Percentiles rank a stretch among this genome's conserved stretches.
Conservation (phyloP, 2,113 vertebrate species). For the Bufo gargarizans region DNA sequence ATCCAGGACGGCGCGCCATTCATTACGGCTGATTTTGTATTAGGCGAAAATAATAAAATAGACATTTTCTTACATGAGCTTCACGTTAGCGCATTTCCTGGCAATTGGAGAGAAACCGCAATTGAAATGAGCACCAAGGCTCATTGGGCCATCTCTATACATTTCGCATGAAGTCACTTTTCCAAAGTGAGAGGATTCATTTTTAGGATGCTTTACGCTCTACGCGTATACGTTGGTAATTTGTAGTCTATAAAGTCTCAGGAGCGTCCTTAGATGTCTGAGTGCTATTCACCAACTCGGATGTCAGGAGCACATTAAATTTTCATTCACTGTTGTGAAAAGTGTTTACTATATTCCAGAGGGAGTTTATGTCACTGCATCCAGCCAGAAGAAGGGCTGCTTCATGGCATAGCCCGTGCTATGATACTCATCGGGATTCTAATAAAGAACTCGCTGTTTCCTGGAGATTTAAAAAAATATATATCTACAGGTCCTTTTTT, state of each 20-base stretch:
- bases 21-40: background rate
- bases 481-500: too few relatives aligned
- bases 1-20: background rate
- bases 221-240: background rate
- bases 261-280: conserved; percentile 31
- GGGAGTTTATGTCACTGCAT: conserved; percentile 31
- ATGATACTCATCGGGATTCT: background rate
- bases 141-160: background rate
- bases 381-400: conserved; percentile 19
- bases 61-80: background rate
- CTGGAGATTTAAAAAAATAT: too few relatives aligned
- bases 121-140: background rate
- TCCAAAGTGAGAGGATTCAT: background rate
- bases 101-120: background rate
- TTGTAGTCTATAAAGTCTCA: conserved; percentile 32
- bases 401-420: background rate
- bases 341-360: conserved; percentile 51
- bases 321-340: conserved; percentile 50
- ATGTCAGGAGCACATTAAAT: conserved; percentile 47
- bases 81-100: background rate
- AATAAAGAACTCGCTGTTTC: background rate
- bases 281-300: conserved; percentile 29
- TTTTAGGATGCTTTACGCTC: background rate
- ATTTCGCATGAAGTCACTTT: background rate
- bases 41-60: background rate